phyloP scores from a whole-genome alignment of 2,113 vertebrate genomes.

The Pungitius pungitius region DNA sequence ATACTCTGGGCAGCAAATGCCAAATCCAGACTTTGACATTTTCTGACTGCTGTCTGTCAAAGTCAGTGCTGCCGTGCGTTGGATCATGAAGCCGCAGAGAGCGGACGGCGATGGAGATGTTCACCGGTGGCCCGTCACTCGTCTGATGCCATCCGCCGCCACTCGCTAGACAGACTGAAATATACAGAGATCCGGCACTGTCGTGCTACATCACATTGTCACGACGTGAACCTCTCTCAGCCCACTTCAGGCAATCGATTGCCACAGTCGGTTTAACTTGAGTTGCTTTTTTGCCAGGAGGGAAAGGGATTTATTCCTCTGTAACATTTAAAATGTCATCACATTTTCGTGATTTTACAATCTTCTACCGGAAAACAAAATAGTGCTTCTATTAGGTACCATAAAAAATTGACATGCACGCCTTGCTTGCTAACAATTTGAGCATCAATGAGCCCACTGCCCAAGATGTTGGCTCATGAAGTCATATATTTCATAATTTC shows the following conservation, averaged over 20 bases:
- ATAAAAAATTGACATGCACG: not conserved
- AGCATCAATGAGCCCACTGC: not conserved
- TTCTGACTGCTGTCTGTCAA: constrained; percentile 50
- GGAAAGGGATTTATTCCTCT: not conserved
- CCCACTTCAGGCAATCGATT: constrained; percentile 11
- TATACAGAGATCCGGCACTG: constrained; percentile 29
- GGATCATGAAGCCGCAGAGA: constrained; percentile 48
- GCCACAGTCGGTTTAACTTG: not conserved
- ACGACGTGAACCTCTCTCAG: constrained; percentile 5
- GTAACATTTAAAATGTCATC: not conserved
- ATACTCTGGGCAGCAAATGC: constrained; percentile 28
- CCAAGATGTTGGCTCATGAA: not conserved
- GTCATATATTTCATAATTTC: constrained; percentile 6
- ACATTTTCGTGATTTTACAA: not conserved
- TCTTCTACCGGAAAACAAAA: not conserved
- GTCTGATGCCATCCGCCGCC: constrained; percentile 43
- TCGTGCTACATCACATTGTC: constrained; percentile 31
- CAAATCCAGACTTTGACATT: constrained; percentile 37
- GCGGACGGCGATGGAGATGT: constrained; percentile 29
- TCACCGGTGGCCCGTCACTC: constrained; percentile 56
- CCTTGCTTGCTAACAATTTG: not conserved
- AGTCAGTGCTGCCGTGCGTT: constrained; percentile 14
- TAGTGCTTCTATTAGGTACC: not conserved
- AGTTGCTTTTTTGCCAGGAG: not conserved
- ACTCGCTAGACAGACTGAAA: constrained; percentile 26